phyloP scores from a whole-genome alignment of 2,888 invertebrate species.

The Caenorhabditis sp. region DNA sequence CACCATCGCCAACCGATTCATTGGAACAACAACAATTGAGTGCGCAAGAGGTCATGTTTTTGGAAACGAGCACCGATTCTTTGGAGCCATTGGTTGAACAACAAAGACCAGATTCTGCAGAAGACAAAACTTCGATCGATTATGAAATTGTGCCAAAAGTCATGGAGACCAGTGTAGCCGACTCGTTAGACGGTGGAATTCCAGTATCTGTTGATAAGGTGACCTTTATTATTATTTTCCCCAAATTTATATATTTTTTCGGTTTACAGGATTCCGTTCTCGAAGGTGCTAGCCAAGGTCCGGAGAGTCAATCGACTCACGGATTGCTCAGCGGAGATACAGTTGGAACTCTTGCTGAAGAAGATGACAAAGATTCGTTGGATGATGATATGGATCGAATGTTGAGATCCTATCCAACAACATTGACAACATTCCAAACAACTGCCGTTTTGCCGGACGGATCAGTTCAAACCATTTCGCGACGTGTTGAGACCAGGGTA shows the following conservation, averaged over 20 bases:
- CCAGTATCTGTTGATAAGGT: constrained; percentile 36
- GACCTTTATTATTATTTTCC: constrained; percentile 3
- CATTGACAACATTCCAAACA: constrained; percentile 70
- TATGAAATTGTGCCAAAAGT: constrained; percentile 43
- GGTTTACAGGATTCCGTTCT: constrained; percentile 67
- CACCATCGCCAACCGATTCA: constrained; percentile 41
- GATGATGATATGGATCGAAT: constrained; percentile 59
- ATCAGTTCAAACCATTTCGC: constrained; percentile 66
- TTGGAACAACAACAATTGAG: constrained; percentile 29
- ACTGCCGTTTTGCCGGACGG: constrained; percentile 63
- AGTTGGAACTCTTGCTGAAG: constrained; percentile 53
- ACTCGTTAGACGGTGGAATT: constrained; percentile 32
- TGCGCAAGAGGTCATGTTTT: constrained; percentile 17
- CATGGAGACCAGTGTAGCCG: constrained; percentile 39
- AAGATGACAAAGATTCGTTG: constrained; percentile 66
- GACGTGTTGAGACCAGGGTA: constrained; percentile 67
- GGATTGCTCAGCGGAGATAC: constrained; percentile 66
- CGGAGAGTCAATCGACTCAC: constrained; percentile 52
- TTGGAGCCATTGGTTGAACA: constrained; percentile 50
- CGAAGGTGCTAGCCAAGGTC: constrained; percentile 65
- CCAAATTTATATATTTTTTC: too few species aligned
- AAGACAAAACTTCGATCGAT: constrained; percentile 40
- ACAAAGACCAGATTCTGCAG: constrained; percentile 1
- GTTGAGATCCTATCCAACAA: constrained; percentile 61
- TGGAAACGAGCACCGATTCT: constrained; percentile 56